A percentile compares a stretch with the other conserved stretches of the same genome.
Conservation (phyloP, 2,888 invertebrate species). For the Pachymerium ferrugineum region DNA sequence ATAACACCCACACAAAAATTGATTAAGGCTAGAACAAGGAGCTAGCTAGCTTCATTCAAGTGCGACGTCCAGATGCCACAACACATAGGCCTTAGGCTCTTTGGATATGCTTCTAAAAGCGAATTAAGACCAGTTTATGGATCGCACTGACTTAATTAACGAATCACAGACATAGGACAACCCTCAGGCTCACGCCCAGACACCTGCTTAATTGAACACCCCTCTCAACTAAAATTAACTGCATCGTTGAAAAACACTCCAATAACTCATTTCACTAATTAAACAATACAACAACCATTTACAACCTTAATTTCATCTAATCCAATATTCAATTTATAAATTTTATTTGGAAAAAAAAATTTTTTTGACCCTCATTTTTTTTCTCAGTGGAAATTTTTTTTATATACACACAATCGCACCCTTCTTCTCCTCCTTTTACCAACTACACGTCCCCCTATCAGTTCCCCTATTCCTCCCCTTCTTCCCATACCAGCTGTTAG, state of each 20-base stretch:
- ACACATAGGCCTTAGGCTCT: background rate
- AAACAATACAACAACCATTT: background rate
- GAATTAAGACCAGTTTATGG: conserved; percentile 10
- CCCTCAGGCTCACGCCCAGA: conserved; percentile 1
- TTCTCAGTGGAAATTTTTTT: background rate
- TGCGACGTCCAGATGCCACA: background rate
- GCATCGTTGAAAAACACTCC: background rate
- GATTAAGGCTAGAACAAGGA: background rate
- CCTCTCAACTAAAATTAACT: conserved; percentile 3
- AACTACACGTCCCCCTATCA: background rate
- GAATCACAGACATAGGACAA: conserved; percentile 10
- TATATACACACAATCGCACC: background rate
- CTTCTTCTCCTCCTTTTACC: background rate
- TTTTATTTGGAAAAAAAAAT: background rate
- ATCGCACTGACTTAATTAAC: conserved; percentile 11
- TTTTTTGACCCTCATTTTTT: background rate
- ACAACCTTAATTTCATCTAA: background rate
- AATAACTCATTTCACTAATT: background rate
- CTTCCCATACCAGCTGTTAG: background rate
- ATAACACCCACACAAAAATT: conserved; percentile 1
- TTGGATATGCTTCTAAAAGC: background rate
- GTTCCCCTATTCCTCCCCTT: background rate
- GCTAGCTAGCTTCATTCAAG: background rate
- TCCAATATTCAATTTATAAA: background rate
- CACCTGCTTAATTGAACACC: conserved; percentile 1